Evolutionary conservation across 2,888 invertebrate species (phyloP).

Genomic region (Acanthosepion lycidas): DNA sequence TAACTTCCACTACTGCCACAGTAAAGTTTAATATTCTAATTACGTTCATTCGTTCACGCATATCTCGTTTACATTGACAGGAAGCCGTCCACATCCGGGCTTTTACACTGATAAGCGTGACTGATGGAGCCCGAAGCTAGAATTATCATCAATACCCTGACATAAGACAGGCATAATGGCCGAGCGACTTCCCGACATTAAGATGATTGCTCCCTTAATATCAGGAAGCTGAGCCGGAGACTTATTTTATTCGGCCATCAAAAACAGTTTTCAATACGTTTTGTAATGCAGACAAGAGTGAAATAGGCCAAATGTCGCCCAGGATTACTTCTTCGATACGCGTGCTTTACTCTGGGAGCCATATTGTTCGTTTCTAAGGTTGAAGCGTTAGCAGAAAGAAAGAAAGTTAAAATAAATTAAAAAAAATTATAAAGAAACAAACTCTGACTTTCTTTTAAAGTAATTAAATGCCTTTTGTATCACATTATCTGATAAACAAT

Average conservation of each 20-base stretch:
- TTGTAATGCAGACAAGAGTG: neutral
- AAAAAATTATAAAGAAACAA: too few relatives aligned
- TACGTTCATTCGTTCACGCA: neutral
- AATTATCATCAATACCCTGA: neutral
- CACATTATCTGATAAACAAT: too few relatives aligned
- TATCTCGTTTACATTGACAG: conserved; percentile 15
- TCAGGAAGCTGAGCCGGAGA: neutral
- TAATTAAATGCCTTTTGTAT: too few relatives aligned
- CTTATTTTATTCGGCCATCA: neutral
- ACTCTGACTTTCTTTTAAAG: too few relatives aligned
- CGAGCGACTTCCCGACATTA: neutral
- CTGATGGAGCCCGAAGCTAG: neutral
- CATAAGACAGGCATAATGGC: too few relatives aligned
- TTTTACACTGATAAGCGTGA: neutral
- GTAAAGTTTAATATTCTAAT: neutral
- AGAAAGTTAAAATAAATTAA: too few relatives aligned
- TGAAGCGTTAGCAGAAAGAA: too few relatives aligned
- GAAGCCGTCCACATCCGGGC: neutral
- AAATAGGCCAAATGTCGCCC: too few relatives aligned
- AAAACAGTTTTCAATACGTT: neutral
- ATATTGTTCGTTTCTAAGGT: too few relatives aligned
- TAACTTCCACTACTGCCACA: too few relatives aligned
- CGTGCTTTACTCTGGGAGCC: too few relatives aligned
- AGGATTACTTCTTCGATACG: too few relatives aligned
- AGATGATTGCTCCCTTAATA: neutral